Evolutionary conservation across 2,888 invertebrate species (phyloP).

Genomic region (Tenthredo scrophulariae): DNA sequence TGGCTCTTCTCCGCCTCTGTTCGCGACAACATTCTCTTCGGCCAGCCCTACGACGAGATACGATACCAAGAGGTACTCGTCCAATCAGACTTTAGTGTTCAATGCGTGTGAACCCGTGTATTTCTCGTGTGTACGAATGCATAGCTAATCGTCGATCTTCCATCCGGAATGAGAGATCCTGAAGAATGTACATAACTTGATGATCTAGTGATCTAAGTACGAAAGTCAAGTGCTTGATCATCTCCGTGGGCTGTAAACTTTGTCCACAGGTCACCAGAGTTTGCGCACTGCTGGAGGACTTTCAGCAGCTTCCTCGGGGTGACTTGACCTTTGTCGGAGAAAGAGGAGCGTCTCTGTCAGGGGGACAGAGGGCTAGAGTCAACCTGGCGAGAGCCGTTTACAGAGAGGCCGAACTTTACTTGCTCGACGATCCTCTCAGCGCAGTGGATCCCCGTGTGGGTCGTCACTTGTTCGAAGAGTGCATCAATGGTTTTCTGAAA

Average conservation of each 20-base stretch:
- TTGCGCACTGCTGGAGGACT: constrained; percentile 77
- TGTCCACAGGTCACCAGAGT: constrained; percentile 72
- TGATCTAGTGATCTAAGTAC: constrained; percentile 60
- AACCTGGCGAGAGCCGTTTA: constrained; percentile 83
- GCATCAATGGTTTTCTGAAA: constrained; percentile 83
- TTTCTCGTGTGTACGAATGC: neutral
- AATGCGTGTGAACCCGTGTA: neutral
- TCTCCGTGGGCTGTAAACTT: neutral
- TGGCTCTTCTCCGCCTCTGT: constrained; percentile 82
- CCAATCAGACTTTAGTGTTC: neutral
- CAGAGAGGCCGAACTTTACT: constrained; percentile 83
- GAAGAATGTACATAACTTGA: neutral
- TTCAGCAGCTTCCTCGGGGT: constrained; percentile 83
- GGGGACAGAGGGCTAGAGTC: constrained; percentile 87
- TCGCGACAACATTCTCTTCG: constrained; percentile 93
- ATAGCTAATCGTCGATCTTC: neutral
- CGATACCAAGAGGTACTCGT: constrained; percentile 80
- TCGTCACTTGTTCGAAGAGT: constrained; percentile 87
- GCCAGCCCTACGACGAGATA: constrained; percentile 84
- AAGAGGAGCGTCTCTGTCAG: constrained; percentile 85
- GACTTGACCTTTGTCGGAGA: constrained; percentile 87
- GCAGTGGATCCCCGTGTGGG: constrained; percentile 90
- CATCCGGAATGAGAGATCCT: neutral
- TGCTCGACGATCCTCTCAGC: constrained; percentile 90
- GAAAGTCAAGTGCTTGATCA: neutral